phyloP scores from a whole-genome alignment of 2,888 invertebrate species.

The Epinotia nisella region DNA sequence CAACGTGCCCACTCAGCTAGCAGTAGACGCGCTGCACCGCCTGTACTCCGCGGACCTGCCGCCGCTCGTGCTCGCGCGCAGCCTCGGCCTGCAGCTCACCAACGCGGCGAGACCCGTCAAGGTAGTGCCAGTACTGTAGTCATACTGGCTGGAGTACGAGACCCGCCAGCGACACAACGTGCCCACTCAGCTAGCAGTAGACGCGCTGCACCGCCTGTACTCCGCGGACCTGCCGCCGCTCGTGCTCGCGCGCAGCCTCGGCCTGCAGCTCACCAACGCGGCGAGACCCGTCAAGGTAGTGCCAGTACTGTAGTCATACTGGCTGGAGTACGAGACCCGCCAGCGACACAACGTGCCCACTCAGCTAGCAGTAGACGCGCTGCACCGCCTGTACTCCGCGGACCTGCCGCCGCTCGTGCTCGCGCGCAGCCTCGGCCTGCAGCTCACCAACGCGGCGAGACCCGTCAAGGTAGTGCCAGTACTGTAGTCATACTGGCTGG shows the following conservation, averaged over 20 bases:
- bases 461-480: no score
- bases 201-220: slow-evolving; percentile 86
- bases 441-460: no score
- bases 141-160: not conserved
- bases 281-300: no score
- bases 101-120: slow-evolving; percentile 10
- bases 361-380: no score
- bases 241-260: no score
- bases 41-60: slow-evolving; percentile 4
- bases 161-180: slow-evolving; percentile 91
- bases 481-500: no score
- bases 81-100: slow-evolving; percentile 16
- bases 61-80: slow-evolving; percentile 10
- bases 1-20: slow-evolving; percentile 9
- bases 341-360: no score
- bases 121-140: slow-evolving; percentile 1
- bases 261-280: no score
- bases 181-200: slow-evolving; percentile 94
- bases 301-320: slow-evolving; percentile 65
- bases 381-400: no score
- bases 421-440: no score
- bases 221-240: no score
- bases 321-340: slow-evolving; percentile 85
- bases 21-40: slow-evolving; percentile 13
- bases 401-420: no score